phyloP scores from a whole-genome alignment of 92 coral and sea anemone species.

The Porites divaricata region DNA sequence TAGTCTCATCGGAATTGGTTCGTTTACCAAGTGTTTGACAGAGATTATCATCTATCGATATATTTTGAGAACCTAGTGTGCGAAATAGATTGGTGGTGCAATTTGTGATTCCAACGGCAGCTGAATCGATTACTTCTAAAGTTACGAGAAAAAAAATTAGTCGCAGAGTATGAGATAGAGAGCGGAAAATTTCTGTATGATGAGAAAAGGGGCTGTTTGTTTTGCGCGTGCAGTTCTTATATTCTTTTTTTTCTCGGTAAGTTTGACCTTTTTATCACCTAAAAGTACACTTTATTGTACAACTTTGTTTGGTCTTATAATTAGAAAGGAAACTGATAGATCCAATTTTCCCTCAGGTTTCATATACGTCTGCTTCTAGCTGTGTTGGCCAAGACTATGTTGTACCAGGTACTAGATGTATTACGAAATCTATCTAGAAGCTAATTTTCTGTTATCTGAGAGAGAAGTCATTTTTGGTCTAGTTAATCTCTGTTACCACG shows the following conservation, averaged over 20 bases:
- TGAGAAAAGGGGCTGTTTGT: background rate
- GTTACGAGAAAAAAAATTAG: background rate
- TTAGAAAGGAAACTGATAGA: background rate
- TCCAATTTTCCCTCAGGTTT: background rate
- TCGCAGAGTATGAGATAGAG: background rate
- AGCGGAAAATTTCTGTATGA: background rate
- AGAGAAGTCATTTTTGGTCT: background rate
- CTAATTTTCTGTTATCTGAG: background rate
- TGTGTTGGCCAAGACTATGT: background rate
- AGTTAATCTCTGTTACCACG: background rate
- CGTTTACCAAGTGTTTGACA: background rate
- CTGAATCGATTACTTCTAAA: background rate
- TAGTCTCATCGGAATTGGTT: background rate
- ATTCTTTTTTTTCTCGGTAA: conserved; percentile 31
- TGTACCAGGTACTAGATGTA: conserved; percentile 15
- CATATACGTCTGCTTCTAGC: background rate
- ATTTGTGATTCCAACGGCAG: background rate
- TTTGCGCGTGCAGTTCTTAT: background rate
- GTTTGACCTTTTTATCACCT: background rate
- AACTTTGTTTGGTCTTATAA: background rate
- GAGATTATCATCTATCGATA: background rate
- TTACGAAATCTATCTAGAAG: background rate
- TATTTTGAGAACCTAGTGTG: background rate
- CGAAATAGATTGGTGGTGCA: background rate
- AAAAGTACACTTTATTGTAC: no score